phyloP scores from a whole-genome alignment of 2,797 vertebrate genomes.

The Lindbergichthys nudifrons region DNA sequence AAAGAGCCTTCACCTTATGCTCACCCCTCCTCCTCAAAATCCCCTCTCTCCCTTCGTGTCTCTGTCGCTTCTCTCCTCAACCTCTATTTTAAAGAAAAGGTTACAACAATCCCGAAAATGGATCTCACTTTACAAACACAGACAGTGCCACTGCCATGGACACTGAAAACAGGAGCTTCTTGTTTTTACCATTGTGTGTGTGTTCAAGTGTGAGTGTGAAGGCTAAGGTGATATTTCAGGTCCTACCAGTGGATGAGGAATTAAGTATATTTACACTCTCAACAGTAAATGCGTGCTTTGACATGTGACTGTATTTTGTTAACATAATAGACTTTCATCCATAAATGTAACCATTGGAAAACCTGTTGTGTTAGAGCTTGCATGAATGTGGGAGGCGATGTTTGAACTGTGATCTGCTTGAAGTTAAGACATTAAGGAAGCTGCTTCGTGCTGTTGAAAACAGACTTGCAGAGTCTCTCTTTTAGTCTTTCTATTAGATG shows the following conservation, averaged over 20 bases:
- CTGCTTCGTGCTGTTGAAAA: constrained; percentile 13
- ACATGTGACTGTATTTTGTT: constrained; percentile 32
- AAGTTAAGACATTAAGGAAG: constrained; percentile 25
- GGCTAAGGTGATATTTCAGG: constrained; percentile 64
- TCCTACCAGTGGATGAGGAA: constrained; percentile 37
- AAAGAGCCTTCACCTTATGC: constrained; percentile 73
- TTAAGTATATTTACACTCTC: constrained; percentile 18
- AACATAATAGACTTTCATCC: constrained; percentile 8
- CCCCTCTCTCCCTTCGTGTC: constrained; percentile 20
- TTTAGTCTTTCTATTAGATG: constrained; percentile 35
- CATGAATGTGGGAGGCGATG: constrained; percentile 20
- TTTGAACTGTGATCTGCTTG: constrained; percentile 35
- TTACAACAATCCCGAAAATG: constrained; percentile 28
- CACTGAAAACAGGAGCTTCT: constrained; percentile 41
- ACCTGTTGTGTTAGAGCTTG: constrained; percentile 37
- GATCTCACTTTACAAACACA: constrained; percentile 38
- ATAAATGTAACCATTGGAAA: constrained; percentile 22
- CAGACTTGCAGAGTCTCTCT: constrained; percentile 21
- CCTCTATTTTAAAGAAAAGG: constrained; percentile 43
- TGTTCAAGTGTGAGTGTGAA: constrained; percentile 31
- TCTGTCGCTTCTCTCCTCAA: constrained; percentile 45
- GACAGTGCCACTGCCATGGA: constrained; percentile 32
- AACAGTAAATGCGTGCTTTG: constrained; percentile 23
- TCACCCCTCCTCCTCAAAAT: constrained; percentile 59
- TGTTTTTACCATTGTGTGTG: constrained; percentile 47